Evolutionary conservation across 2,888 invertebrate genomes (phyloP).

Genomic region (Escarpia spicata): DNA sequence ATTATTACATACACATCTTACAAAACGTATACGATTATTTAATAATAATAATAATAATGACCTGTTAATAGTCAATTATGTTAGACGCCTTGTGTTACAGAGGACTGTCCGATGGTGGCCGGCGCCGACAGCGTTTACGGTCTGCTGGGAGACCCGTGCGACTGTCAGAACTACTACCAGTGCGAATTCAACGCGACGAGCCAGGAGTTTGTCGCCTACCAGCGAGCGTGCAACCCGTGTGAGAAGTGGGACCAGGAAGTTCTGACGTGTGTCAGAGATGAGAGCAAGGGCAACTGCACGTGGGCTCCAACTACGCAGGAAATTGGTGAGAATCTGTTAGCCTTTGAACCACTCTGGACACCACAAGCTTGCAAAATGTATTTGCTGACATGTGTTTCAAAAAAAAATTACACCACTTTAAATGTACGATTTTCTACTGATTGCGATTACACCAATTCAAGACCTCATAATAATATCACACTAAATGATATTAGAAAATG

Average conservation of each 20-base stretch:
- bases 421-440: not conserved
- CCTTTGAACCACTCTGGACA: no score
- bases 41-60: no score
- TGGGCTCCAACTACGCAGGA: not conserved
- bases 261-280: not conserved
- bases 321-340: not conserved
- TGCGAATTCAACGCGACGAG: constrained; percentile 5
- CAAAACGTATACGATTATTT: no score
- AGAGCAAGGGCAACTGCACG: not conserved
- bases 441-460: no score
- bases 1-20: no score
- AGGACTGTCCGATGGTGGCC: not conserved
- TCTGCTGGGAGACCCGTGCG: constrained; percentile 6
- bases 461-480: not conserved
- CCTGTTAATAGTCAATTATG: no score
- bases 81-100: not conserved
- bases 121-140: constrained; percentile 19
- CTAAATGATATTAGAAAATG: not conserved
- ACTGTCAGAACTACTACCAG: constrained; percentile 19
- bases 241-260: not conserved
- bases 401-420: not conserved
- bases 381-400: not conserved
- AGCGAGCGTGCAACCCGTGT: constrained; percentile 14
- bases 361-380: not conserved
- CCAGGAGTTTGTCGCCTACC: not conserved